Evolutionary conservation across 2,888 invertebrate genomes (phyloP).

Genomic region (Andrena minutula): DNA sequence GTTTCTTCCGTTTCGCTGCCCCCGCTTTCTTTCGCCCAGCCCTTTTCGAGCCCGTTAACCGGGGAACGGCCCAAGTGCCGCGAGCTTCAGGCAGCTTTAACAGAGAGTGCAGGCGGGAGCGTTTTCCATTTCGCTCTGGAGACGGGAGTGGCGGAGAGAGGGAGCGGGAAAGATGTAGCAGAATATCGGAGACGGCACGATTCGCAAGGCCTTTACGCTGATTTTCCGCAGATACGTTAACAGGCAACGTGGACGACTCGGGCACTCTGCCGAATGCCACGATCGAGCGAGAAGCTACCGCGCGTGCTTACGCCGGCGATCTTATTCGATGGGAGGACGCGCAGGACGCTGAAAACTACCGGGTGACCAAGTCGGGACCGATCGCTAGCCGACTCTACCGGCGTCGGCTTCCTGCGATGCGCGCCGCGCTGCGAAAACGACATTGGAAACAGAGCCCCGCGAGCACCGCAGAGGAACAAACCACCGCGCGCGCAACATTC

Average conservation of each 20-base stretch:
- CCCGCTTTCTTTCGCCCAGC: background rate
- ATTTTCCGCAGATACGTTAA: conserved; percentile 57
- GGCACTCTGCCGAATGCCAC: conserved; percentile 71
- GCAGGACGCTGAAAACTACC: conserved; percentile 49
- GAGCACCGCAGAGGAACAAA: background rate
- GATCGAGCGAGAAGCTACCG: conserved; percentile 55
- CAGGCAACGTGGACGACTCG: conserved; percentile 75
- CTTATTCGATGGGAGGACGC: conserved; percentile 42
- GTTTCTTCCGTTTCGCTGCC: conserved; percentile 47
- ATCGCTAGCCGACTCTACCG: conserved; percentile 30
- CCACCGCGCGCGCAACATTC: conserved; percentile 22
- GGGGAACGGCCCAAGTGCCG: conserved; percentile 39
- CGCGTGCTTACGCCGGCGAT: conserved; percentile 61
- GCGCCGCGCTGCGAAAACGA: conserved; percentile 47
- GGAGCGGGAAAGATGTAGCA: background rate
- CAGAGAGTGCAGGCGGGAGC: background rate
- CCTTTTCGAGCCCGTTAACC: conserved; percentile 6
- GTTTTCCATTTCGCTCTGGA: background rate
- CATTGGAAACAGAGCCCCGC: conserved; percentile 54
- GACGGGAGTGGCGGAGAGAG: background rate
- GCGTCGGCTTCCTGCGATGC: conserved; percentile 33
- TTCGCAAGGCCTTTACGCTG: conserved; percentile 63
- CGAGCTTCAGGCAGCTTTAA: conserved; percentile 58
- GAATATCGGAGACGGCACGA: conserved; percentile 35
- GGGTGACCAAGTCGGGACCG: conserved; percentile 45